phyloP scores from a whole-genome alignment of 1,140 invertebrate species.

The Agraylea sexmaculata region DNA sequence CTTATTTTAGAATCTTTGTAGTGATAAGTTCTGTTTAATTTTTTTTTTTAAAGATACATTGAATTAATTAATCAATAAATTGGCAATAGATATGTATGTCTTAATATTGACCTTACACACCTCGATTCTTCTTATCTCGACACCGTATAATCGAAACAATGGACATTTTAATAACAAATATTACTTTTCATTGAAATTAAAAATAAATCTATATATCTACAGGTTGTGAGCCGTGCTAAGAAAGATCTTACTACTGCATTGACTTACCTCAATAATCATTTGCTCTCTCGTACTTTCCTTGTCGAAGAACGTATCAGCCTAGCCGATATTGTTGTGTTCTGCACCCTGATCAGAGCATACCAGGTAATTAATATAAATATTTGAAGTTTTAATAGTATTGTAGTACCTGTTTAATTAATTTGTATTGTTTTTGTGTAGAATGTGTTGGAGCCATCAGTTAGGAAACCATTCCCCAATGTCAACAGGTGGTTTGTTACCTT shows the following conservation, averaged over 20 bases:
- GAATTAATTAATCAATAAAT: neutral
- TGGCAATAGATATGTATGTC: neutral
- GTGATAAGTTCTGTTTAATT: too few relatives aligned
- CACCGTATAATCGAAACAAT: too few relatives aligned
- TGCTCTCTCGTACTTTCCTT: slow-evolving; percentile 80
- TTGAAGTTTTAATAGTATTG: neutral
- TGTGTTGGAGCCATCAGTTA: slow-evolving; percentile 58
- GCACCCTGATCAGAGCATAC: slow-evolving; percentile 77
- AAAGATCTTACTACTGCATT: slow-evolving; percentile 72
- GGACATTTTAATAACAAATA: too few relatives aligned
- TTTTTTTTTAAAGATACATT: neutral
- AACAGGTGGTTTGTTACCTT: slow-evolving; percentile 92
- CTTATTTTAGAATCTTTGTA: too few relatives aligned
- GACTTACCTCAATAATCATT: slow-evolving; percentile 65
- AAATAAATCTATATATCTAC: too few relatives aligned
- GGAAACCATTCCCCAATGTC: slow-evolving; percentile 67
- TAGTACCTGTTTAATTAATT: neutral
- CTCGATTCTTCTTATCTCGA: neutral
- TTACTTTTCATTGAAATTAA: too few relatives aligned
- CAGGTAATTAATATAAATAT: slow-evolving; percentile 34
- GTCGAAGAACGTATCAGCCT: slow-evolving; percentile 90
- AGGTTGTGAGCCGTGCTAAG: slow-evolving; percentile 67
- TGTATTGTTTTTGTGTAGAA: slow-evolving; percentile 36
- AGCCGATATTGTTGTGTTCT: slow-evolving; percentile 88
- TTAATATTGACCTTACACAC: neutral